Evolutionary conservation across 2,797 vertebrate species (phyloP), one percentile per base, ranked within the genome.

Genomic region (Microhierax caerulescens): DNA sequence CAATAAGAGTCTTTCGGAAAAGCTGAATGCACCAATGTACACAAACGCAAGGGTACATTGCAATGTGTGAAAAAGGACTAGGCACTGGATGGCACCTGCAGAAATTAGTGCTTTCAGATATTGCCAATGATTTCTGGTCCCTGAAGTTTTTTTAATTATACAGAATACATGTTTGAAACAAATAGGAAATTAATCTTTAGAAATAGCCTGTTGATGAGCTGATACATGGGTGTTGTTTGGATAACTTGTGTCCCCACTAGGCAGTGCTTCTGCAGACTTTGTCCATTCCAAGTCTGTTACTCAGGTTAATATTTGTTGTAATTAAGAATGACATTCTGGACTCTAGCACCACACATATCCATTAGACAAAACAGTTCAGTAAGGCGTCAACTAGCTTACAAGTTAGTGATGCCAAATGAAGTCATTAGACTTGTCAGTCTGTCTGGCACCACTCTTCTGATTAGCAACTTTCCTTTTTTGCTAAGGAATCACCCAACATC

Each of bases 371-470:
- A 51, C 84, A 91, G 2, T 57, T 84, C 27, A 22, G 25, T 45
- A 61, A 89, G 87, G 91, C 91, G 24, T 75, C 4, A 8, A 23
- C 41, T 80, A 85, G 91, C 91, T 96, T 84, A 65, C 78, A 2
- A 78, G 82, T 9, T 87, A 59, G 73, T 56, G 88, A 65, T 93
- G 91, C 96, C 94, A 94, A 77, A 86, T 95, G 95, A 97, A 96
- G 79, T 96, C 96, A 96, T 37, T 76, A 89, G 80, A n/a, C 57
- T 53, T 95, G 90, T 94, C 95, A 76, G 76, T 94, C 95, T 56
- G 88, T 73, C 86, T 79, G 93, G 96, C 95, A 88, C 96, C 85
- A 18, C 72, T 84, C 14, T 90, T 59, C 82, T 90, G 63, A 36
- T 36, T 20, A 76, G 83, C 56, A 77, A 7, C 39, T 87, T 82